phyloP scores from a whole-genome alignment of 2,113 vertebrate genomes.

The Dolichallabes microphthalmus region DNA sequence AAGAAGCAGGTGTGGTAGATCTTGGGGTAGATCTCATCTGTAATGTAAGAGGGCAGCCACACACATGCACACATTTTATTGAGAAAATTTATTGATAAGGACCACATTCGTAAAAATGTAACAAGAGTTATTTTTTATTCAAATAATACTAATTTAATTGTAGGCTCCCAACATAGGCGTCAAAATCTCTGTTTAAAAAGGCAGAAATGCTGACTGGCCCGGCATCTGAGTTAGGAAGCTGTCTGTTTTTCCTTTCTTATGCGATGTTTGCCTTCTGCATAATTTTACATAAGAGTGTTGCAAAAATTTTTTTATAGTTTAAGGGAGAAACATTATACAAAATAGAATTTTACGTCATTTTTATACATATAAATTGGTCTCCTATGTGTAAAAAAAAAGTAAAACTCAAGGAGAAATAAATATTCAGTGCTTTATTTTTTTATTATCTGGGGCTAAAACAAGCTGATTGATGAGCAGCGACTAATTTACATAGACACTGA shows the following conservation, averaged over 20 bases:
- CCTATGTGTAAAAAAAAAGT: no score
- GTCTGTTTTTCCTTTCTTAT: background rate
- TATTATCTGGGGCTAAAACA: no score
- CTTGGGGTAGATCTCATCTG: constrained; percentile 92
- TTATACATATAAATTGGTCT: no score
- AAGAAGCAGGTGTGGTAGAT: constrained; percentile 96
- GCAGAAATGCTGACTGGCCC: background rate
- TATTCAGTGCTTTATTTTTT: no score
- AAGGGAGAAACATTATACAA: no score
- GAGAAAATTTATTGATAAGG: background rate
- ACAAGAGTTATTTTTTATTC: background rate
- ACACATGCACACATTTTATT: background rate
- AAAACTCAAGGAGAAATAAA: no score
- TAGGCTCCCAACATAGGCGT: background rate
- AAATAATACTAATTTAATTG: background rate
- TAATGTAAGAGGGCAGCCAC: constrained; percentile 56
- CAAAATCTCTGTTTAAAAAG: background rate
- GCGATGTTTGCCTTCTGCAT: background rate
- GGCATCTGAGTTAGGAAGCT: background rate
- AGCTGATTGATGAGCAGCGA: no score
- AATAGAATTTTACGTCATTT: no score
- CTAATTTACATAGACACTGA: no score
- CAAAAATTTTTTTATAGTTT: background rate
- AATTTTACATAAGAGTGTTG: background rate
- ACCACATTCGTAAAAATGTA: background rate